Conservation (phyloP, 2,888 invertebrate species). For the Protophormia terraenovae region DNA sequence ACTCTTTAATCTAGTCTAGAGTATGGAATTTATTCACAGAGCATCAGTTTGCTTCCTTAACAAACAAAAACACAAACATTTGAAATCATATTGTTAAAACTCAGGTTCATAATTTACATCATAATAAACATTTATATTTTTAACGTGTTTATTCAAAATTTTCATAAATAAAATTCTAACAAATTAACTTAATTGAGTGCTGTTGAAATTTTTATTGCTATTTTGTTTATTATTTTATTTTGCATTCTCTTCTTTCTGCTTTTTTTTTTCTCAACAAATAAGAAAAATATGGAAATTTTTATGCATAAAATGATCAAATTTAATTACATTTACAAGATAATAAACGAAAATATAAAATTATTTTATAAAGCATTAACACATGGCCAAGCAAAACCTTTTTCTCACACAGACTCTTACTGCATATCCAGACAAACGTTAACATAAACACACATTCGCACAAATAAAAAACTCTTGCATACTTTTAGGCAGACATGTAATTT, state of each 20-base stretch:
- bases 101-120: neutral
- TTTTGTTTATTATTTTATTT: neutral
- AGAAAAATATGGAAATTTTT: constrained; percentile 51
- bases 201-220: constrained; percentile 54
- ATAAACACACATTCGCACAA: neutral
- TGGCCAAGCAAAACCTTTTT: constrained; percentile 51
- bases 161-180: constrained; percentile 49
- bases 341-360: constrained; percentile 64
- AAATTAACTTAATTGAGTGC: constrained; percentile 65
- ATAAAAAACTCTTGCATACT: constrained; percentile 5
- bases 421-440: neutral
- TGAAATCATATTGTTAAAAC: too few species aligned
- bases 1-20: too few species aligned
- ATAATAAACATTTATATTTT: neutral
- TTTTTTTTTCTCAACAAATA: neutral
- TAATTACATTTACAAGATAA: constrained; percentile 67
- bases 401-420: neutral
- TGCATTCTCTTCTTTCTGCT: neutral
- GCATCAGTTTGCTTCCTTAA: too few species aligned
- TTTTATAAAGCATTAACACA: constrained; percentile 62
- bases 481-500: constrained; percentile 28
- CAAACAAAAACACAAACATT: too few species aligned
- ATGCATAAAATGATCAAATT: constrained; percentile 64
- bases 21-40: too few species aligned
- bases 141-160: neutral